Base-by-base conservation (phyloP, 30 jellyfish, hydroid and myxozoan species). In the Morbakka virulenta region DNA sequence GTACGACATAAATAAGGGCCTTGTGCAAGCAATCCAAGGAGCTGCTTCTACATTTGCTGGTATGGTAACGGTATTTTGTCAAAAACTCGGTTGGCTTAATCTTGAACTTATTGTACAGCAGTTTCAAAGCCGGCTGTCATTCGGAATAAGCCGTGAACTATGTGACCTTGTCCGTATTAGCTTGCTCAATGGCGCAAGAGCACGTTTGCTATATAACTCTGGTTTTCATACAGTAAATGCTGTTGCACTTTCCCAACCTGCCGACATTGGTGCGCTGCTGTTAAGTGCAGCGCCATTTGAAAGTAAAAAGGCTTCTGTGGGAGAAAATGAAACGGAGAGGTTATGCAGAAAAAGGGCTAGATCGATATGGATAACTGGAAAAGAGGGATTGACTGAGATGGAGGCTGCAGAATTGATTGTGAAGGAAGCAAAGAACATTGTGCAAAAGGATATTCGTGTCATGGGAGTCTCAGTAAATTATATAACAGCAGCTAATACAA, bases 21-120 rank as follows among this genome's bases (percentile, higher is more conserved):
- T 92, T 35, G 71, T 92, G 70, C 98, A 92, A 65, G 79, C 96
- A 20, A 52, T 92, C 67, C 98, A 92, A 50, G 70, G 76, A 22
- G 71, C 98, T 6, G 93, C 98, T 17, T 74, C 98, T 31, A 92
- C 98, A 32, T 92, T 79, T 62, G 97, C 97, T n/a, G 97, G 98
- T 2, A 92, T 92, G 98, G 95, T 92, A 24, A 92, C 98, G n/a
- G 90, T 77, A 74, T 92, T 92, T 77, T 92, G 98, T 79, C 92
- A 92, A 82, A 92, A 92, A 64, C 83, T 92, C 11, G 98, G 98
- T 62, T 92, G 98, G 98, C 65, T 81, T 48, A 79, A 85, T 64
- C 72, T 92, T 12, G 98, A 92, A 33, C 32, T 92, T 81, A 62
- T 92, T 25, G 67, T 92, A 32, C 95, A 85, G 32, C 96, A 92